These are phyloP conservation scores for Drosophila dives DNA, from an alignment of 2,888 invertebrate species.

Conservation along the genomic window DNA sequence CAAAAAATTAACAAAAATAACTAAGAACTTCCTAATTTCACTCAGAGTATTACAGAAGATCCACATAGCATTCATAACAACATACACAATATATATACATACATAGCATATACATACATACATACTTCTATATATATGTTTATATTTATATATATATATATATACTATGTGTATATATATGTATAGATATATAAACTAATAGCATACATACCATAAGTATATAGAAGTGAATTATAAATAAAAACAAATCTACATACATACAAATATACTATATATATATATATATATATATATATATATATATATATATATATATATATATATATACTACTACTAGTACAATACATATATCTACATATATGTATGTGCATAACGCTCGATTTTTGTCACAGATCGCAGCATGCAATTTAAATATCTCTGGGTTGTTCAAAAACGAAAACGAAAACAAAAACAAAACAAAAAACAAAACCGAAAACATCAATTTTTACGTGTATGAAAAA, in stretches of 20 bases:
- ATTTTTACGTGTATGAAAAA: conserved; percentile 53
- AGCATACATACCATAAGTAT: conserved; percentile 3
- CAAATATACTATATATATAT: conserved; percentile 26
- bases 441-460: conserved; percentile 1
- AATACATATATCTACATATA: conserved; percentile 42
- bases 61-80: conserved; percentile 45
- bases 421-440: conserved; percentile 49
- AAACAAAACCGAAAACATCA: conserved; percentile 21
- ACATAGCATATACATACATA: conserved; percentile 36
- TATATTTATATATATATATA: conserved; percentile 30
- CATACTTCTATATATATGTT: conserved; percentile 30
- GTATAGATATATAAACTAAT: conserved; percentile 24
- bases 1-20: conserved; percentile 33
- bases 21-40: conserved; percentile 83
- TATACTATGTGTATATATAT: conserved; percentile 16
- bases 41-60: conserved; percentile 81
- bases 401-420: conserved; percentile 54
- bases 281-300: conserved; percentile 27
- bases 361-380: conserved; percentile 38
- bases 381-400: conserved; percentile 43
- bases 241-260: conserved; percentile 38
- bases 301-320: conserved; percentile 27
- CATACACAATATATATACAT: conserved; percentile 44
- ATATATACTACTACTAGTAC: conserved; percentile 17
- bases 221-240: conserved; percentile 18